phyloP scores from a whole-genome alignment of 1,140 invertebrate species.

The Scaptomyza pallida region DNA sequence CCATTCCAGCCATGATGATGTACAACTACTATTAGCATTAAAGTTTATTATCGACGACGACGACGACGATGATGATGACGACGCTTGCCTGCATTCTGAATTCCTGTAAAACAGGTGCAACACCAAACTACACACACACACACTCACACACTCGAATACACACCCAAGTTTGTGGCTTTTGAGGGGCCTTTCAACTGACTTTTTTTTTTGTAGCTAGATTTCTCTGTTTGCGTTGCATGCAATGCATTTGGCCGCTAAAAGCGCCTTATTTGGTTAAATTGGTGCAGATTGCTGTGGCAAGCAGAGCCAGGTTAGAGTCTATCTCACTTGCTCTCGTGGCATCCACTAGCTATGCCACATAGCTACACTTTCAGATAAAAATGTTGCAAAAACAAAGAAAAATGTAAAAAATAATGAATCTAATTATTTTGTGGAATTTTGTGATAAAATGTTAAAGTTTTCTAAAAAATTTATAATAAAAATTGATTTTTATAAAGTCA shows the following conservation, averaged over 20 bases:
- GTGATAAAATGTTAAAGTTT: too few relatives aligned
- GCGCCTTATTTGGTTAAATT: conserved; percentile 83
- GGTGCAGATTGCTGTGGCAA: conserved; percentile 70
- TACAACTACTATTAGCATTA: conserved; percentile 83
- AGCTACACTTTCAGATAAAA: not conserved
- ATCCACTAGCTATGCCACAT: not conserved
- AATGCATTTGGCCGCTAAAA: conserved; percentile 79
- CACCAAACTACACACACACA: conserved; percentile 3
- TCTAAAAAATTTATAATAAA: too few relatives aligned
- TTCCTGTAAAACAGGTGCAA: conserved; percentile 82
- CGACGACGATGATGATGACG: conserved; percentile 4
- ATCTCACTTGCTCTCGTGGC: too few relatives aligned
- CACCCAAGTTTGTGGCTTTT: conserved; percentile 1
- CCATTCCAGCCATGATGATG: too few relatives aligned
- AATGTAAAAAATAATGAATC: too few relatives aligned
- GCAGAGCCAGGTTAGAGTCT: conserved; percentile 18
- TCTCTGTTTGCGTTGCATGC: conserved; percentile 73
- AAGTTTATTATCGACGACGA: conserved; percentile 79
- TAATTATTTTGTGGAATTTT: too few relatives aligned
- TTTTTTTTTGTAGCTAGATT: conserved; percentile 69
- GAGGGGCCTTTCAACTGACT: conserved; percentile 77
- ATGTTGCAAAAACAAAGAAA: too few relatives aligned
- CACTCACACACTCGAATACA: conserved; percentile 3
- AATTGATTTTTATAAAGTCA: too few relatives aligned
- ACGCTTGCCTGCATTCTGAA: conserved; percentile 71